These are phyloP conservation scores for Agonopterix subpropinquella DNA, from an alignment of 2,888 invertebrate genomes.

Conservation along the genomic window DNA sequence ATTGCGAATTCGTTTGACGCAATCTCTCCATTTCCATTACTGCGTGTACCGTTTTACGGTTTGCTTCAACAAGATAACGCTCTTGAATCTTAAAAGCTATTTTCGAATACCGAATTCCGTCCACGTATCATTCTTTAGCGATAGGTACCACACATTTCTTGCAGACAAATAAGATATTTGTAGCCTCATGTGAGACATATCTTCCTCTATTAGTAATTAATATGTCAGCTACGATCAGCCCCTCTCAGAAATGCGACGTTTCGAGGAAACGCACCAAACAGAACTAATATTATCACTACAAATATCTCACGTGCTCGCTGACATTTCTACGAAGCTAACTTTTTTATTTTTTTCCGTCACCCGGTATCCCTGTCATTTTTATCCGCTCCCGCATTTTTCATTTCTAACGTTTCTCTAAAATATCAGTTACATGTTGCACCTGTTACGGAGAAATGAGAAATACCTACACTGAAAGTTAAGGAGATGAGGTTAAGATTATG, in stretches of 20 bases:
- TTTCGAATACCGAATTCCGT: constrained; percentile 1
- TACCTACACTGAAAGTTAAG: no score
- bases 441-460: constrained; percentile 22
- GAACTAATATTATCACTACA: constrained; percentile 66
- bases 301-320: constrained; percentile 57
- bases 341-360: constrained; percentile 36
- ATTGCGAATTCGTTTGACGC: constrained; percentile 3
- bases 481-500: no score
- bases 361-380: constrained; percentile 39
- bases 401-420: constrained; percentile 23
- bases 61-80: neutral
- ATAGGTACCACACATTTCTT: neutral
- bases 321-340: constrained; percentile 46
- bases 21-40: constrained; percentile 2
- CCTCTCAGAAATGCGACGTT: constrained; percentile 35
- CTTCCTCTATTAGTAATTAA: constrained; percentile 51
- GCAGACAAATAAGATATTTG: constrained; percentile 6
- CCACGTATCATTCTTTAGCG: constrained; percentile 3
- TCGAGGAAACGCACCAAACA: constrained; percentile 47
- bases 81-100: constrained; percentile 3
- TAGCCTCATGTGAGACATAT: constrained; percentile 24
- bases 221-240: constrained; percentile 37
- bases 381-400: constrained; percentile 41
- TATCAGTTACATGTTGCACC: constrained; percentile 40
- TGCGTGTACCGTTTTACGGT: neutral